Conservation (phyloP, 2,113 vertebrate genomes). For the Tachysurus vachellii region DNA sequence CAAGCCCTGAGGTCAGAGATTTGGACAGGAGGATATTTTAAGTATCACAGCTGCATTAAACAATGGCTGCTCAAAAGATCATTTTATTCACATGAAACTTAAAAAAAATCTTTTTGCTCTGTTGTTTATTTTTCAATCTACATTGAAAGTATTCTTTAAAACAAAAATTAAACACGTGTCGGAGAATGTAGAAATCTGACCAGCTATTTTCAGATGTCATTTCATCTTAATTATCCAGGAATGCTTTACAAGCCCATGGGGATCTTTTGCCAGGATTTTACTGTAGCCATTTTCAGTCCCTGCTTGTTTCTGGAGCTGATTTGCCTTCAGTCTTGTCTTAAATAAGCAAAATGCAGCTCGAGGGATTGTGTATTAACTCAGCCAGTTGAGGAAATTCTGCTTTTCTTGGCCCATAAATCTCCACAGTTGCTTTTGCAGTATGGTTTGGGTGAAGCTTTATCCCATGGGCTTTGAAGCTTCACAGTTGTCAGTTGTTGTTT, state of each 20-base stretch:
- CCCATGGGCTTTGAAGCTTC: neutral
- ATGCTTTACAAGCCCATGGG: neutral
- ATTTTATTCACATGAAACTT: neutral
- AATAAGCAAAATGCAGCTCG: conserved; percentile 1
- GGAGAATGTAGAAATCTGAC: neutral
- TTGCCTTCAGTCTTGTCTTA: conserved; percentile 4
- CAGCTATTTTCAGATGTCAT: neutral
- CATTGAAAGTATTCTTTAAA: neutral
- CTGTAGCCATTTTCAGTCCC: conserved; percentile 2
- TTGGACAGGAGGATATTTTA: neutral
- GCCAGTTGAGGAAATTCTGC: neutral
- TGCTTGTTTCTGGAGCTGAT: neutral
- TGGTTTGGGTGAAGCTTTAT: neutral
- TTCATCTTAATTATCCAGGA: neutral
- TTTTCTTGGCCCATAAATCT: neutral
- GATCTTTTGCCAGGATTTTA: neutral
- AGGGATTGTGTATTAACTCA: neutral
- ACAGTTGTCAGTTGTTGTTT: neutral
- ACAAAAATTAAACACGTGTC: neutral
- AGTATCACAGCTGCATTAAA: neutral
- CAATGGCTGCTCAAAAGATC: neutral
- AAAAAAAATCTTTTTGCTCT: neutral
- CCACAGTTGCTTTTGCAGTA: neutral
- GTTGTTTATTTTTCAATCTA: neutral
- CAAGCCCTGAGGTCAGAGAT: neutral